A percentile compares a stretch with the other conserved stretches of the same genome.
Evolutionary conservation across 2,113 vertebrate species (phyloP).

Genomic region (Sclerurus mexicanus): DNA sequence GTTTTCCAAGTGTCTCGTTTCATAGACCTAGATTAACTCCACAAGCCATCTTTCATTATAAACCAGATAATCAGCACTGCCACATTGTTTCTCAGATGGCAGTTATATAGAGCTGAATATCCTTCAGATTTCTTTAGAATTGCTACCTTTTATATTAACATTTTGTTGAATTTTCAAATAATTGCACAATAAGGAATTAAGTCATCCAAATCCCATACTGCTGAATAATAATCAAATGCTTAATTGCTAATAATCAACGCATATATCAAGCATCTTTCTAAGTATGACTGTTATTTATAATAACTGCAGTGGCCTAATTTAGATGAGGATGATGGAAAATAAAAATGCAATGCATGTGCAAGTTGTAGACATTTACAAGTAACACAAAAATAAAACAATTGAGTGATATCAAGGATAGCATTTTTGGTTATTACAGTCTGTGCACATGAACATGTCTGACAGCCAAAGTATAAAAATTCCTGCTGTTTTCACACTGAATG

Average conservation of each 20-base stretch:
- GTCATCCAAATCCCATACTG: neutral
- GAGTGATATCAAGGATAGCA: neutral
- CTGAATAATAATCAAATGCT: conserved; percentile 10
- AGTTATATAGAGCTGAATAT: neutral
- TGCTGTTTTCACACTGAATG: neutral
- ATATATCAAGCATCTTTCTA: neutral
- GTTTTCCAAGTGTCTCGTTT: conserved; percentile 40
- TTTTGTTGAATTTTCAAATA: conserved; percentile 43
- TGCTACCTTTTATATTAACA: neutral
- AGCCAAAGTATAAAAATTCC: neutral
- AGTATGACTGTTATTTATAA: neutral
- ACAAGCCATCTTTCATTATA: conserved; percentile 14
- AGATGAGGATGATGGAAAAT: neutral
- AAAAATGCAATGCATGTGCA: neutral
- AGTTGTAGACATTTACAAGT: neutral
- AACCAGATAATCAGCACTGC: conserved; percentile 28
- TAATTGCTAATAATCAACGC: conserved; percentile 35
- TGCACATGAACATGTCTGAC: neutral
- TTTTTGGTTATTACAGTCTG: neutral
- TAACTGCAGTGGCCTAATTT: neutral
- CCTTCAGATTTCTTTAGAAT: neutral
- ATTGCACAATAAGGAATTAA: conserved; percentile 27
- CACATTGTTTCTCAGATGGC: conserved; percentile 1
- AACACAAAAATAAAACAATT: neutral
- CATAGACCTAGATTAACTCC: conserved; percentile 25